A percentile compares a stretch with the other conserved stretches of the same genome.
Conservation (phyloP, 2,888 invertebrate genomes). For the Halictus quadricinctus region DNA sequence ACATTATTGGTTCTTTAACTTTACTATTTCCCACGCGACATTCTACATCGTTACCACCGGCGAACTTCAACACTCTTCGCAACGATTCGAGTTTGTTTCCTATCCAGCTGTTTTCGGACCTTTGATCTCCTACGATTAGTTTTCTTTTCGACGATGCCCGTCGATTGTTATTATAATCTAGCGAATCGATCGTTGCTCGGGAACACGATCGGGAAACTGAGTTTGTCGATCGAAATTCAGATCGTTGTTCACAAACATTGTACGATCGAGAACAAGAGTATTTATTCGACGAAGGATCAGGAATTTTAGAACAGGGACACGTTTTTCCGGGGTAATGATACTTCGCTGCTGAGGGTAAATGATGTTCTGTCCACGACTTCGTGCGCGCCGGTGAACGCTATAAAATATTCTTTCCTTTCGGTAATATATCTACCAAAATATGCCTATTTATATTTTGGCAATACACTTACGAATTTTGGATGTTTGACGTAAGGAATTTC, state of each 20-base stretch:
- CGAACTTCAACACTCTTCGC: conserved; percentile 26
- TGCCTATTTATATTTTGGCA: too few species aligned
- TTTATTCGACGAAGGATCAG: conserved; percentile 39
- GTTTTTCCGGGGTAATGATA: conserved; percentile 12
- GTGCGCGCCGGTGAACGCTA: conserved; percentile 39
- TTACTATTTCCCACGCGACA: conserved; percentile 39
- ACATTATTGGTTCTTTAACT: conserved; percentile 41
- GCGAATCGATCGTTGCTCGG: conserved; percentile 2
- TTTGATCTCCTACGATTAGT: conserved; percentile 11
- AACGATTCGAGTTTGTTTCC: conserved; percentile 35
- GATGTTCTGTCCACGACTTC: conserved; percentile 24
- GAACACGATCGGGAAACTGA: conserved; percentile 13
- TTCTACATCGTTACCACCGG: neutral
- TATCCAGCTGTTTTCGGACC: conserved; percentile 32
- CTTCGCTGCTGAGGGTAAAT: conserved; percentile 21
- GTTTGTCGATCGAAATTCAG: conserved; percentile 17
- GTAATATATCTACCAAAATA: neutral
- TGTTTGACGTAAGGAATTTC: conserved; percentile 93
- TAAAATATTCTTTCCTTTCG: conserved; percentile 16
- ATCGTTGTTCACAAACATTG: conserved; percentile 1
- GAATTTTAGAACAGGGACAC: conserved; percentile 23
- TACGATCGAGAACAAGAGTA: conserved; percentile 1
- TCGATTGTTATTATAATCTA: conserved; percentile 52
- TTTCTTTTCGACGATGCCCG: conserved; percentile 21
- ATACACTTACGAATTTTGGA: conserved; percentile 86